Base-by-base conservation (phyloP, 1,140 invertebrate genomes). In the Leucophenga varia region DNA sequence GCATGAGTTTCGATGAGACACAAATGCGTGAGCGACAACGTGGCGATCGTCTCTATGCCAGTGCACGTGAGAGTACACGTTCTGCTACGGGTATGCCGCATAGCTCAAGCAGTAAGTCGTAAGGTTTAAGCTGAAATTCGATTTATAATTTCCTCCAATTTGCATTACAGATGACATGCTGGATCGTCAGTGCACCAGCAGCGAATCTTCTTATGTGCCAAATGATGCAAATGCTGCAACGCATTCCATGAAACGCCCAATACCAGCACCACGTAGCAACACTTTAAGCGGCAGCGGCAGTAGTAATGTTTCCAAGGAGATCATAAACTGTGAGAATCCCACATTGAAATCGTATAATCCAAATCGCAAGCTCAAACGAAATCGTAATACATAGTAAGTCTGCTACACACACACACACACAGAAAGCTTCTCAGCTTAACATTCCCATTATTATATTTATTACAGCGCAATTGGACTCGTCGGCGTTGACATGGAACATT, bases 261-360 rank as follows among this genome's bases (percentile, higher is more conserved):
- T 65, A 43, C 68, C 68, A 31, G 65, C 68, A 19, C 68, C 57
- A 16, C 61, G 68, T 17, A 43, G 44, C 4, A 35, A 39, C 18
- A 39, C 17, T 18, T 7, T 5, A 20, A 14, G 8, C 40, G 8
- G 30, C n/a, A 43, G 30, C 17, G 60, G 47, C 38, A 21, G 25
- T 19, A 61, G 49, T 37, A 68, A 55, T 36, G 35, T 67, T 0
- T 60, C 67, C 9, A 68, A 63, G 43, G 69, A 72, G 17, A 52
- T 72, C 13, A 68, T 64, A 21, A 60, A 52, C 18, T 64, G 55
- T 6, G 71, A 71, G 19, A 74, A 44, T 36, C 52, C 69, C 5
- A 64, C 69, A 19, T 51, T 74, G 12, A 75, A 74, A 38, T 75
- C 72, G 4, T 75, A 75, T 20, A 75, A 75, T 67, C 73, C 73